Evolutionary conservation across 2,888 invertebrate species (phyloP), one percentile per base, ranked within the genome.

Genomic region (Acanthosoma haemorrhoidale): DNA sequence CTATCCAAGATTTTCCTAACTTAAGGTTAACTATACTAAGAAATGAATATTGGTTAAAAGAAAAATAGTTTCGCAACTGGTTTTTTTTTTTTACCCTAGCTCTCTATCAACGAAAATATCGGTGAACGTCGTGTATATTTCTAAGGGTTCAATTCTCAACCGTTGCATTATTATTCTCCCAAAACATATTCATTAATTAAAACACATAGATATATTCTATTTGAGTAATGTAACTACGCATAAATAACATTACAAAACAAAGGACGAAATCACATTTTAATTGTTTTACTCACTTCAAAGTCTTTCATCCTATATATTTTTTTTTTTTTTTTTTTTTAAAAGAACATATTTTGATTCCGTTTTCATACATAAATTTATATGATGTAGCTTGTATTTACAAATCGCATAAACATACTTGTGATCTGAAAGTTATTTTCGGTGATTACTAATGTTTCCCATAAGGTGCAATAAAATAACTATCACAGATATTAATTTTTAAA

Each of bases 401-500:
- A 25, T 61, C 34, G 21, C n/a, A 9, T n/a, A n/a, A n/a, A n/a
- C n/a, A 36, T 38, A 36, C 9, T n/a, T 18, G 61, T 61, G 18
- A 36, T n/a, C n/a, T 8, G 15, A 36, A 25, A 25, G 58, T 58
- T 34, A 3, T 31, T n/a, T 61, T 60, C n/a, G 29, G 13, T 64
- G n/a, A n/a, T 39, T 13, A 1, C 39, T 41, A 69, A 29, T 21
- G 18, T n/a, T n/a, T n/a, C n/a, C n/a, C 64, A 66, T 43, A 61
- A 68, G 61, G 71, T 73, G 71, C 72, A 39, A 57, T 34, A 67
- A 73, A 71, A 43, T 18, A 73, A 73, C 72, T 73, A 73, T 73
- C 72, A 73, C 72, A 73, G 72, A 73, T 71, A 71, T 25, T 71
- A 68, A 69, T 36, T 69, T 69, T 67, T 58, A 41, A 64, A 64